Percentiles rank a stretch among this genome's conserved stretches.
Conservation (phyloP, 2,797 vertebrate species). For the Enteromius afrohamiltoni region DNA sequence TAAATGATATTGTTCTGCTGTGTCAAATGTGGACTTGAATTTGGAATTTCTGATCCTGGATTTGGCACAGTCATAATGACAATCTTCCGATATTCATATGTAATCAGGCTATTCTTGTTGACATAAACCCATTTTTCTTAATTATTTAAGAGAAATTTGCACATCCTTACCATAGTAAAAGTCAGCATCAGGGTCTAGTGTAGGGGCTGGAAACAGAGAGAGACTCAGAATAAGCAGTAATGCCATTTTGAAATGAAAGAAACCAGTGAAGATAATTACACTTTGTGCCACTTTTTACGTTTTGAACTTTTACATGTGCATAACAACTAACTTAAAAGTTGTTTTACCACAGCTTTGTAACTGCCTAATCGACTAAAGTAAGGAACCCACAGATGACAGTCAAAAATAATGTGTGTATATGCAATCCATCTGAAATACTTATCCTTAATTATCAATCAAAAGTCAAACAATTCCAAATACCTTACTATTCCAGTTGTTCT, state of each 20-base stretch:
- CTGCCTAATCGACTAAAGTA: too few relatives aligned
- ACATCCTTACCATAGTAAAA: constrained; percentile 77
- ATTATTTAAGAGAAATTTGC: not conserved
- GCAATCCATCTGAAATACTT: too few relatives aligned
- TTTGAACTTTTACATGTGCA: too few relatives aligned
- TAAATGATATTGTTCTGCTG: not conserved
- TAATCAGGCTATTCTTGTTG: not conserved
- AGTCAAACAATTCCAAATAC: not conserved
- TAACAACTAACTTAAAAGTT: too few relatives aligned
- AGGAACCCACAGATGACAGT: too few relatives aligned
- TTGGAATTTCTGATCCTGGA: not conserved
- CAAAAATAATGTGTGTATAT: too few relatives aligned
- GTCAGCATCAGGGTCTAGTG: constrained; percentile 71
- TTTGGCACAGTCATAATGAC: not conserved
- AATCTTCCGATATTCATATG: not conserved
- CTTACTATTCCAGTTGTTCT: not conserved
- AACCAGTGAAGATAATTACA: too few relatives aligned
- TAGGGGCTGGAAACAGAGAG: constrained; percentile 55
- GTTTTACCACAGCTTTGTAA: too few relatives aligned
- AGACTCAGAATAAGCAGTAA: not conserved
- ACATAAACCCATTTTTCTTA: not conserved
- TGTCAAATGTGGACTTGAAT: too few relatives aligned
- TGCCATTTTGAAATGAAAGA: not conserved
- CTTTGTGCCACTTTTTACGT: too few relatives aligned
- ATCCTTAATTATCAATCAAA: too few relatives aligned